Conservation (phyloP, 64 coral and sea anemone genomes). For the Orbicella faveolata region DNA sequence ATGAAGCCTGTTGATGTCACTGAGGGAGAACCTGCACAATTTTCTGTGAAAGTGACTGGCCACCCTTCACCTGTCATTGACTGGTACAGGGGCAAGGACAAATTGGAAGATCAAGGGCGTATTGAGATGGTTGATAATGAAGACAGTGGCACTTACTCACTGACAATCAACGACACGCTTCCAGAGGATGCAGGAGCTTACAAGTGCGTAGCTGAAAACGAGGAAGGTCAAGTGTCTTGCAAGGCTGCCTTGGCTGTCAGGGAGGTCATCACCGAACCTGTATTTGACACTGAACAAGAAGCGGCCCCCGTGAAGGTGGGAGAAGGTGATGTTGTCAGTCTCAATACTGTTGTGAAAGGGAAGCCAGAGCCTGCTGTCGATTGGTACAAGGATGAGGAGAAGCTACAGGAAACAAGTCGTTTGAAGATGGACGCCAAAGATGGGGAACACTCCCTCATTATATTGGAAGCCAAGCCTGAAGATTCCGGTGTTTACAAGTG, state of each 20-base stretch:
- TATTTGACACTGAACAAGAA: conserved; percentile 34
- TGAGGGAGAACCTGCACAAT: conserved; percentile 68
- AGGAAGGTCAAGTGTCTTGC: conserved; percentile 70
- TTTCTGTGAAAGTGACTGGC: conserved; percentile 67
- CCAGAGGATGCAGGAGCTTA: conserved; percentile 65
- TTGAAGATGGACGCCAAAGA: conserved; percentile 71
- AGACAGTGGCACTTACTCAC: conserved; percentile 56
- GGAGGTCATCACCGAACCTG: conserved; percentile 63
- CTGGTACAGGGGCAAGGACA: conserved; percentile 76
- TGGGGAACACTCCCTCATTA: conserved; percentile 63
- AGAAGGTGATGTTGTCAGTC: conserved; percentile 76
- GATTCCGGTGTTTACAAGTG: conserved; percentile 74
- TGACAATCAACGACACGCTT: conserved; percentile 64
- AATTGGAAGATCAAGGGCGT: conserved; percentile 72
- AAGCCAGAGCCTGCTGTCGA: conserved; percentile 69
- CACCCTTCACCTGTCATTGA: conserved; percentile 76
- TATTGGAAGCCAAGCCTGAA: conserved; percentile 69
- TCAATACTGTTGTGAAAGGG: conserved; percentile 66
- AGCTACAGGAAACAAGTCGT: conserved; percentile 55
- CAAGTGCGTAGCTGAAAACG: conserved; percentile 72
- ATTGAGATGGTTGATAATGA: conserved; percentile 68
- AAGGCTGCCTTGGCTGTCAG: conserved; percentile 71
- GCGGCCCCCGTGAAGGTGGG: conserved; percentile 39
- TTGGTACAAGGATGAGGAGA: conserved; percentile 82
- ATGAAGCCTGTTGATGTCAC: conserved; percentile 58